Evolutionary conservation across 2,888 invertebrate species (phyloP).

Genomic region (Cheilosia pagana): DNA sequence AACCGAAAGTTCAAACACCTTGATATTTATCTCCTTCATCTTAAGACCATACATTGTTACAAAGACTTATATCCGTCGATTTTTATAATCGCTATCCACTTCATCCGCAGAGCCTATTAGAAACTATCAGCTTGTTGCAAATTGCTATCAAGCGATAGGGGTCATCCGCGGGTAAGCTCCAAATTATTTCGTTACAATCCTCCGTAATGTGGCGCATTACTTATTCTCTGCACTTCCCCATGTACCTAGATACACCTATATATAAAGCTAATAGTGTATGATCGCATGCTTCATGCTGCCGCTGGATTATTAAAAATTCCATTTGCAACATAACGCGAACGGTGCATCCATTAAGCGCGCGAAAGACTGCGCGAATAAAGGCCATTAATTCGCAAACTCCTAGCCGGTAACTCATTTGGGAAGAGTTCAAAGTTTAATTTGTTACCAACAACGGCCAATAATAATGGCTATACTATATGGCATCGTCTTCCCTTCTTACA

Average conservation of each 20-base stretch:
- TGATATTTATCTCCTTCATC: constrained; percentile 47
- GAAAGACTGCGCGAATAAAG: constrained; percentile 60
- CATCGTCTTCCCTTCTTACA: constrained; percentile 80
- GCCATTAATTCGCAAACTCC: constrained; percentile 72
- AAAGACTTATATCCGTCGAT: constrained; percentile 38
- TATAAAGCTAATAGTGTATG: constrained; percentile 31
- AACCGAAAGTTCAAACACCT: constrained; percentile 20
- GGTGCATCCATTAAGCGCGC: constrained; percentile 68
- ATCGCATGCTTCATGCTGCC: constrained; percentile 33
- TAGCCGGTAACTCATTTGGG: constrained; percentile 75
- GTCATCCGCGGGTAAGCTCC: constrained; percentile 56
- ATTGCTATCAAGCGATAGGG: constrained; percentile 43
- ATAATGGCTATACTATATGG: constrained; percentile 62
- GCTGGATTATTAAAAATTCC: constrained; percentile 66
- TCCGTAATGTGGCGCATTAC: constrained; percentile 56
- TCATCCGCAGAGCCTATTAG: constrained; percentile 55
- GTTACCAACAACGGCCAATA: constrained; percentile 74
- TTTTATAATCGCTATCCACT: constrained; percentile 50
- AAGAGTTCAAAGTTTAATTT: constrained; percentile 75
- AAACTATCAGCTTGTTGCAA: constrained; percentile 52
- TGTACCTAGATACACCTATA: background rate
- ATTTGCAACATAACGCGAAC: constrained; percentile 72
- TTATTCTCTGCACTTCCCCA: constrained; percentile 27
- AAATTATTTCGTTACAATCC: constrained; percentile 67
- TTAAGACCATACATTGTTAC: constrained; percentile 30